Conservation (phyloP, 2,797 vertebrate species). For the Propithecus perrieri region DNA sequence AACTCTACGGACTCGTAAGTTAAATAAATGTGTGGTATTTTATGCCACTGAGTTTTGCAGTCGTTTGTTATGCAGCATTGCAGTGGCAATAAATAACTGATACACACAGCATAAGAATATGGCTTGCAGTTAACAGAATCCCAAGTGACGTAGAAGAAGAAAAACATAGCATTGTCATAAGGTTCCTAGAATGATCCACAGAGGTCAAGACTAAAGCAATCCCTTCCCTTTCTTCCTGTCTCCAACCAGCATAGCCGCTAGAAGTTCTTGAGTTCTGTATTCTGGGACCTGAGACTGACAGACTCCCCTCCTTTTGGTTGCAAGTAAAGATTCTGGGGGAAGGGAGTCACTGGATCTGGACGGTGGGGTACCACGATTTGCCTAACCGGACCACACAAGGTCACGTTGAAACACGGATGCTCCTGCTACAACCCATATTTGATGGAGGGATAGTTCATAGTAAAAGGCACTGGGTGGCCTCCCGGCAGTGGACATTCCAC, state of each 20-base stretch:
- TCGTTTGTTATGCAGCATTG: background rate
- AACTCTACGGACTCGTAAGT: background rate
- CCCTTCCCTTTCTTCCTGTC: background rate
- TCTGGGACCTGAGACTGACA: background rate
- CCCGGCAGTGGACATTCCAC: too few species aligned
- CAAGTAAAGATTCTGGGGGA: background rate
- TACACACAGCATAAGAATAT: background rate
- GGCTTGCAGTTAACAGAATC: background rate
- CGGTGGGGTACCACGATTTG: background rate
- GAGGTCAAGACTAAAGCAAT: background rate
- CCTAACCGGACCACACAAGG: background rate
- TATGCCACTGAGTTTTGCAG: background rate
- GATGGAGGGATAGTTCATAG: background rate
- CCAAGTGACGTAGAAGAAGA: background rate
- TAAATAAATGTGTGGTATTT: background rate
- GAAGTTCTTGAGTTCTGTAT: background rate
- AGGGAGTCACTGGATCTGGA: background rate
- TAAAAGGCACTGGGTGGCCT: background rate
- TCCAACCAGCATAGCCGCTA: background rate
- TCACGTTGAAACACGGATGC: background rate
- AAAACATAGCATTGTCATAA: background rate
- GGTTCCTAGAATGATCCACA: background rate
- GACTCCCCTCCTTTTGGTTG: background rate
- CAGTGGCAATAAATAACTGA: background rate
- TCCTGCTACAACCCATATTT: background rate